phyloP scores from a whole-genome alignment of 2,113 vertebrate genomes.

The Cochlearius cochlearius region DNA sequence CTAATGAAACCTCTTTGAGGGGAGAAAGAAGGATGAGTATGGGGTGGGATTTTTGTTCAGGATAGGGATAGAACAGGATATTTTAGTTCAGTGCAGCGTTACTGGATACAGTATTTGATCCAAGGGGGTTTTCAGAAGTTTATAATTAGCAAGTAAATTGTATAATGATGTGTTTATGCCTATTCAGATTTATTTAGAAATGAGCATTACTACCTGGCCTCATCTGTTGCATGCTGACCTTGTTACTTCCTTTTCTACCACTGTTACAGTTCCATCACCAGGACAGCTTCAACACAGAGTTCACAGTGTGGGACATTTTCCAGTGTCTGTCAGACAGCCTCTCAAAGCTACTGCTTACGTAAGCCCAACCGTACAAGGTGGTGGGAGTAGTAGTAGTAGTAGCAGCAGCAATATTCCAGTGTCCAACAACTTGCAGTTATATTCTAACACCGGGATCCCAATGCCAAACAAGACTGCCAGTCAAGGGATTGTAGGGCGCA shows the following conservation, averaged over 20 bases:
- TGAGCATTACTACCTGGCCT: not conserved
- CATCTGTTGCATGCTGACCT: not conserved
- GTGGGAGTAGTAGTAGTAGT: slow-evolving; percentile 66
- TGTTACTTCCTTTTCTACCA: not conserved
- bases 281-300: slow-evolving; percentile 90
- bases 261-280: slow-evolving; percentile 85
- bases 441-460: slow-evolving; percentile 82
- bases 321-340: slow-evolving; percentile 80
- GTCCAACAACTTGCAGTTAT: slow-evolving; percentile 78
- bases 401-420: slow-evolving; percentile 72
- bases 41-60: not conserved
- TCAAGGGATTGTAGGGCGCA: slow-evolving; percentile 78
- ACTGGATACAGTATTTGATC: not conserved
- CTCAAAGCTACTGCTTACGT: slow-evolving; percentile 96
- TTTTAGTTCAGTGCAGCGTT: not conserved
- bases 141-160: not conserved
- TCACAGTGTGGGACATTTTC: slow-evolving; percentile 92
- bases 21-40: not conserved
- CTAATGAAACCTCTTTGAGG: not conserved
- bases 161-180: not conserved
- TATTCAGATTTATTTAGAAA: not conserved
- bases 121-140: not conserved
- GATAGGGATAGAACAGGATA: not conserved
- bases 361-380: slow-evolving; percentile 91
- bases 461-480: slow-evolving; percentile 83